phyloP scores from a whole-genome alignment of 2,113 vertebrate species.

The Cavia porcellus region DNA sequence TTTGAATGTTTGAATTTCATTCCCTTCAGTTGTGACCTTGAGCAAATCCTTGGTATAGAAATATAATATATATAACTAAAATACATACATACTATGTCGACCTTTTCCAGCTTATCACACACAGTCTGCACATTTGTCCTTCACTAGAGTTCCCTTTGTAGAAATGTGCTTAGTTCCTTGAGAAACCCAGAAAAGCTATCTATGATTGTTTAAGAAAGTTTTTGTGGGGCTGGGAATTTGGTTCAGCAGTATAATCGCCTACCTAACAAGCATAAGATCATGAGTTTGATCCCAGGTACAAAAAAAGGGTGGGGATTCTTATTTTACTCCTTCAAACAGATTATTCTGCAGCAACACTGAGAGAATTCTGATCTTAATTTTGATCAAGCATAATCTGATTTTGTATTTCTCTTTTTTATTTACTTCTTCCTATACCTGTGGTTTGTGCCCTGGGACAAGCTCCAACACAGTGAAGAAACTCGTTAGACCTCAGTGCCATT shows the following conservation, averaged over 20 bases:
- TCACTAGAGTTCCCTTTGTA: neutral
- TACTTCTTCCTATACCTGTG: neutral
- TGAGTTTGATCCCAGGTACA: too few species aligned
- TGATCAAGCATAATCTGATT: neutral
- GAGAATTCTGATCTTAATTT: neutral
- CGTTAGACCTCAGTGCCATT: neutral
- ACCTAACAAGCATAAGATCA: too few species aligned
- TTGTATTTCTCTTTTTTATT: neutral
- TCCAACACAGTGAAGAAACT: neutral
- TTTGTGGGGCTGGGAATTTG: too few species aligned
- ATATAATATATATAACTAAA: neutral
- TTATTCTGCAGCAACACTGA: neutral
- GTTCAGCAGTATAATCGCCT: too few species aligned
- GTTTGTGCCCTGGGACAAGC: neutral
- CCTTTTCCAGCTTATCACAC: neutral
- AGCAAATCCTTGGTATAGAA: neutral
- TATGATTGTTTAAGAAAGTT: neutral
- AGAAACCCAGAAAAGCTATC: neutral
- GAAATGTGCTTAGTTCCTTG: neutral
- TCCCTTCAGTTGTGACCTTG: conserved; percentile 46
- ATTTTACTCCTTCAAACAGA: neutral
- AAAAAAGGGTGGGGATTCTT: neutral
- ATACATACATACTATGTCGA: neutral
- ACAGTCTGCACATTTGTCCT: neutral
- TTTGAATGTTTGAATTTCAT: conserved; percentile 34